Evolutionary conservation across 2,113 vertebrate species (phyloP).

Genomic region (Porphyrio hochstetteri): DNA sequence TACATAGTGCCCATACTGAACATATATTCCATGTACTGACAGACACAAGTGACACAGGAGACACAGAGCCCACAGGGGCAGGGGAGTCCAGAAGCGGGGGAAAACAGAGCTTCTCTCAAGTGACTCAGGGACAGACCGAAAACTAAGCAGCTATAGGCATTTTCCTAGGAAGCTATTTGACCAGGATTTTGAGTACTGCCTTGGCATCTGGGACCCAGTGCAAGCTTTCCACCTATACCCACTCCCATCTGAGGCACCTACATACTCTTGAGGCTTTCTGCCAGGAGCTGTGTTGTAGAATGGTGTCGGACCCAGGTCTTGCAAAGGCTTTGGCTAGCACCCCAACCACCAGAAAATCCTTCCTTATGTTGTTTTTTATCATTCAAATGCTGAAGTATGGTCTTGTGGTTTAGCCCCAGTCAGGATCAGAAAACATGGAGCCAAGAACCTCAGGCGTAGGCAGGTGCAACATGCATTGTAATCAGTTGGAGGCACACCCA

Average conservation of each 20-base stretch:
- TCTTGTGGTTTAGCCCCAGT: slow-evolving; percentile 44
- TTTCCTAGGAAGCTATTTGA: not conserved
- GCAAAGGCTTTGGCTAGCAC: slow-evolving; percentile 36
- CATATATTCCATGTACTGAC: slow-evolving; percentile 45
- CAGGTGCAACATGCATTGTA: not conserved
- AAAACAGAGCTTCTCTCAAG: not conserved
- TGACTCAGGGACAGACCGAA: not conserved
- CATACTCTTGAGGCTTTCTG: not conserved
- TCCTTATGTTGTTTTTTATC: slow-evolving; percentile 45
- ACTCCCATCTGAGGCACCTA: not conserved
- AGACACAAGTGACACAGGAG: not conserved
- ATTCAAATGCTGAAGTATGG: slow-evolving; percentile 41
- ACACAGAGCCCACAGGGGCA: not conserved
- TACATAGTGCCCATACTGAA: slow-evolving; percentile 48
- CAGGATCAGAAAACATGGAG: not conserved
- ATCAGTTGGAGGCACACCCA: slow-evolving; percentile 23
- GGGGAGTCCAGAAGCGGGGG: not conserved
- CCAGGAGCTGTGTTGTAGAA: not conserved
- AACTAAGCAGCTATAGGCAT: not conserved
- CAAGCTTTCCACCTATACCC: not conserved
- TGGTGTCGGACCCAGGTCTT: not conserved
- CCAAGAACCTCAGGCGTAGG: slow-evolving; percentile 35
- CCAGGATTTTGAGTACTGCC: not conserved
- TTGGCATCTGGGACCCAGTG: not conserved
- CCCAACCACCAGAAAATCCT: slow-evolving; percentile 36